Conservation (phyloP, 2,888 invertebrate genomes). For the Notodonta ziczac region DNA sequence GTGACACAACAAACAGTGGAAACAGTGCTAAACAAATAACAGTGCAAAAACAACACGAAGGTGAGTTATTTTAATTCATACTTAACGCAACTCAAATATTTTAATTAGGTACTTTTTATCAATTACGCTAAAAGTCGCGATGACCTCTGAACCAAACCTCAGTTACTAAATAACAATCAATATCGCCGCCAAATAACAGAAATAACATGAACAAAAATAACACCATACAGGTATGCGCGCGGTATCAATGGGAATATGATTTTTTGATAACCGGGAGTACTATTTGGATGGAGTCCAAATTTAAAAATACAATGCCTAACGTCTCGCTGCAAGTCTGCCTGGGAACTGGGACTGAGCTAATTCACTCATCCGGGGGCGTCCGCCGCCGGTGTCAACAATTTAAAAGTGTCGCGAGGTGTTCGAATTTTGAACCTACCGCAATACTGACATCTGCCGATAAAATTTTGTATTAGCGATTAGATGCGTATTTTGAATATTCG, state of each 20-base stretch:
- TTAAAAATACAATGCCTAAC: constrained; percentile 80
- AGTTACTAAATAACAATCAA: constrained; percentile 30
- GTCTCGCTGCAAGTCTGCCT: constrained; percentile 69
- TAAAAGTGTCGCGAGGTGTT: constrained; percentile 13
- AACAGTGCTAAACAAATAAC: constrained; percentile 26
- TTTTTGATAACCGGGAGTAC: constrained; percentile 70
- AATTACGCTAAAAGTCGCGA: constrained; percentile 31
- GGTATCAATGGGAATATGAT: constrained; percentile 47
- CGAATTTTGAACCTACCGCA: constrained; percentile 2
- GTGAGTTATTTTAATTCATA: constrained; percentile 28
- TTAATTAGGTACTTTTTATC: constrained; percentile 34
- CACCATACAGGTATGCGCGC: constrained; percentile 15
- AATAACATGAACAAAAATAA: constrained; percentile 23
- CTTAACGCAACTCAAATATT: constrained; percentile 14
- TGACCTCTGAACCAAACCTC: constrained; percentile 37
- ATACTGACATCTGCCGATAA: constrained; percentile 1
- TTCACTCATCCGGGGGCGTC: constrained; percentile 39
- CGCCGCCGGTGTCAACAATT: constrained; percentile 21
- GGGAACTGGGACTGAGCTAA: constrained; percentile 54
- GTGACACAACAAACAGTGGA: constrained; percentile 23
- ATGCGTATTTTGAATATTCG: background rate
- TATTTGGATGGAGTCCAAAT: constrained; percentile 80
- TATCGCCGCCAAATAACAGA: constrained; percentile 20
- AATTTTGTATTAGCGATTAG: background rate
- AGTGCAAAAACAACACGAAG: constrained; percentile 26